phyloP scores from a whole-genome alignment of 2,797 vertebrate species.

The Lophius americanus region DNA sequence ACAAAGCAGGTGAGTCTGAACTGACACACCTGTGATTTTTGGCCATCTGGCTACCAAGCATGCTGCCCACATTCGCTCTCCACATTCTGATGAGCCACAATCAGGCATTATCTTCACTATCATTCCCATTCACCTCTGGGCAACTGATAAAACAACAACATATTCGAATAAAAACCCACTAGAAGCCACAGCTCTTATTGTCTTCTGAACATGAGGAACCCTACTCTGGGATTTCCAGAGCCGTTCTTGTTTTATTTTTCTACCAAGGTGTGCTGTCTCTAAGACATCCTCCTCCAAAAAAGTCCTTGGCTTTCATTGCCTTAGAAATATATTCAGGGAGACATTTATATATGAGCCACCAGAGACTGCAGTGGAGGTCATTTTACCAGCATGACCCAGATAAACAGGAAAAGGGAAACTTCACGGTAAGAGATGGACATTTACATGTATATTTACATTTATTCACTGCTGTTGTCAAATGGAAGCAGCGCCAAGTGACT shows the following conservation, averaged over 20 bases:
- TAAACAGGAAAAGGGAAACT: conserved; percentile 59
- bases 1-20: conserved; percentile 25
- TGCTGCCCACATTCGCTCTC: conserved; percentile 54
- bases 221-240: conserved; percentile 53
- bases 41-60: conserved; percentile 56
- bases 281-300: conserved; percentile 56
- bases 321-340: conserved; percentile 72
- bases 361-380: conserved; percentile 56
- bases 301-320: conserved; percentile 57
- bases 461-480: conserved; percentile 73
- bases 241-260: conserved; percentile 40
- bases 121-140: conserved; percentile 65
- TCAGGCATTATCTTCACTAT: conserved; percentile 67
- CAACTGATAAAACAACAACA: conserved; percentile 68
- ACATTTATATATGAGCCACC: conserved; percentile 68
- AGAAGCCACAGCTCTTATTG: conserved; percentile 55
- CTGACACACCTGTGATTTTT: conserved; percentile 50
- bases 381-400: conserved; percentile 61
- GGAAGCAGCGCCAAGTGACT: conserved; percentile 56
- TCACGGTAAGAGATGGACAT: conserved; percentile 69
- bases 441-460: conserved; percentile 81
- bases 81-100: conserved; percentile 64
- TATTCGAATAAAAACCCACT: conserved; percentile 62
- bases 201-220: conserved; percentile 65
- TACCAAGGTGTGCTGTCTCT: conserved; percentile 37